Evolutionary conservation across 1,140 invertebrate genomes (phyloP).

Genomic region (Bombus affinis): DNA sequence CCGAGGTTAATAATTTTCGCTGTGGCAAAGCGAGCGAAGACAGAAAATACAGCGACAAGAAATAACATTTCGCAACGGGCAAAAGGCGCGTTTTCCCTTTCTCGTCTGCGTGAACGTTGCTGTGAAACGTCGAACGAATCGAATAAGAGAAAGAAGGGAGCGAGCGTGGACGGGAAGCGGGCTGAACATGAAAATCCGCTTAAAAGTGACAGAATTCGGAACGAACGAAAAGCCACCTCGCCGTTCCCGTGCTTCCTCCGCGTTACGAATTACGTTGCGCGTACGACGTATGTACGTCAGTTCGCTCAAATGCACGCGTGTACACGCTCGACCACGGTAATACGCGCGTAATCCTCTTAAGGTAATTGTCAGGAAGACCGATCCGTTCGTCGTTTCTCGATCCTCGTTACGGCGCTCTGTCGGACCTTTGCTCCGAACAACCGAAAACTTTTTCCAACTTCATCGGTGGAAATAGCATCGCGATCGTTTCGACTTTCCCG

Average conservation of each 20-base stretch:
- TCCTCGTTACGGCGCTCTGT: conserved; percentile 37
- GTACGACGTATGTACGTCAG: not conserved
- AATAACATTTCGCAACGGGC: not conserved
- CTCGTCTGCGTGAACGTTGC: not conserved
- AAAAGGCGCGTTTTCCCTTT: not conserved
- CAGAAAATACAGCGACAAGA: not conserved
- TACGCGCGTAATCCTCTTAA: conserved; percentile 61
- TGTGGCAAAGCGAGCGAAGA: not conserved
- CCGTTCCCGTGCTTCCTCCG: conserved; percentile 29
- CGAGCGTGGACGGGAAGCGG: not conserved
- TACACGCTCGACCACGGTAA: not conserved
- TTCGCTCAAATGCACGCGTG: not conserved
- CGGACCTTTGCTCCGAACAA: not conserved
- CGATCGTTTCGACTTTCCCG: conserved; percentile 33
- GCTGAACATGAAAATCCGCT: conserved; percentile 55
- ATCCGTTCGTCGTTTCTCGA: conserved; percentile 53
- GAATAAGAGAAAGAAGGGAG: not conserved
- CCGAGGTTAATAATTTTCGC: conserved; percentile 11
- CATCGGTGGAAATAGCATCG: conserved; percentile 25
- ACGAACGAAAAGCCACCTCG: conserved; percentile 35
- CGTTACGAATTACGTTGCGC: conserved; percentile 33
- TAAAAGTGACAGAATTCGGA: conserved; percentile 56
- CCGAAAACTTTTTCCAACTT: conserved; percentile 58
- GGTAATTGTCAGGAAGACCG: conserved; percentile 62
- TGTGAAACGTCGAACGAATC: not conserved